phyloP scores from a whole-genome alignment of 2,888 invertebrate species.

The Oligia strigilis region DNA sequence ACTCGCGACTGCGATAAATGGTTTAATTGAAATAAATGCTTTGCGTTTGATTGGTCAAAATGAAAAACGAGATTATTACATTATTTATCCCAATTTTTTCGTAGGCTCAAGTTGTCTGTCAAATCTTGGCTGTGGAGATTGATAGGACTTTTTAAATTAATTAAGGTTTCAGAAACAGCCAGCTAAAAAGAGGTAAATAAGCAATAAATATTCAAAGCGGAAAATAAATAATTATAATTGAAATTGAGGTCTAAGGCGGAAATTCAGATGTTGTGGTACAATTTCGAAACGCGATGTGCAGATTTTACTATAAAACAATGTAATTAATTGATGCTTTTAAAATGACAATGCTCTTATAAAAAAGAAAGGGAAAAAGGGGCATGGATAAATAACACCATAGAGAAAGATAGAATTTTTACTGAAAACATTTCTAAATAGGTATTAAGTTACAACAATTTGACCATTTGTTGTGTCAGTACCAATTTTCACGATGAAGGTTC shows the following conservation, averaged over 20 bases:
- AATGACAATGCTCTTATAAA: neutral
- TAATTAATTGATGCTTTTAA: constrained; percentile 19
- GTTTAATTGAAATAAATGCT: constrained; percentile 1
- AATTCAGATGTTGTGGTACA: constrained; percentile 6
- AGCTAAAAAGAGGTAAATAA: constrained; percentile 18
- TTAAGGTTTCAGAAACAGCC: constrained; percentile 1
- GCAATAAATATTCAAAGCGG: constrained; percentile 39
- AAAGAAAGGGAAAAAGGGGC: neutral
- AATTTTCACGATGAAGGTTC: constrained; percentile 48
- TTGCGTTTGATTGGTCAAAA: neutral
- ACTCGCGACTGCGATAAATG: neutral
- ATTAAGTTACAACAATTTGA: constrained; percentile 13
- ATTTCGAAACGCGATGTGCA: constrained; percentile 15
- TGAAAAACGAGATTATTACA: neutral
- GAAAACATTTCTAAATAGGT: neutral
- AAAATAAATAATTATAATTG: constrained; percentile 30
- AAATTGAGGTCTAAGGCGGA: constrained; percentile 4
- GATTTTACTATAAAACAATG: neutral
- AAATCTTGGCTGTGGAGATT: neutral
- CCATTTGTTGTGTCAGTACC: constrained; percentile 15
- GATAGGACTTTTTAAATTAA: constrained; percentile 22
- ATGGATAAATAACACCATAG: neutral
- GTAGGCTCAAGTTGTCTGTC: neutral
- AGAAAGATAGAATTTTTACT: neutral
- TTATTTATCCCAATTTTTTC: neutral